Evolutionary conservation across 2,797 vertebrate genomes (phyloP).

Genomic region (Sphenodon punctatus): DNA sequence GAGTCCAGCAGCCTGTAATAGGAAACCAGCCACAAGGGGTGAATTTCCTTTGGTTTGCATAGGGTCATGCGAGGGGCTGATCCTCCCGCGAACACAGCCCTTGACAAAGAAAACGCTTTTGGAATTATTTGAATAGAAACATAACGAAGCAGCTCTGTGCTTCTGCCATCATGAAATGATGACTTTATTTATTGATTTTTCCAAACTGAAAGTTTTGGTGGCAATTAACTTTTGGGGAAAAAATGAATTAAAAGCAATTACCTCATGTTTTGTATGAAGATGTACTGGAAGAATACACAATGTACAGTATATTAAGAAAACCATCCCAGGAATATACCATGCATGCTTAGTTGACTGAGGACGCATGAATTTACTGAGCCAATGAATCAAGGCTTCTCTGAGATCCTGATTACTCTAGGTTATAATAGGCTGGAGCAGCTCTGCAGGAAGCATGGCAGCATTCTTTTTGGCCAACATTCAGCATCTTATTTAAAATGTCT

Average conservation of each 20-base stretch:
- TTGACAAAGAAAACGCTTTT: background rate
- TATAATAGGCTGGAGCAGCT: constrained; percentile 37
- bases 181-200: constrained; percentile 43
- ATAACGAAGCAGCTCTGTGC: background rate
- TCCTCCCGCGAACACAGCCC: background rate
- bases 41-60: too few relatives aligned
- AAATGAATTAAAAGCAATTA: constrained; percentile 30
- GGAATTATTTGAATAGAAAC: background rate
- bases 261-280: constrained; percentile 55
- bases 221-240: constrained; percentile 14
- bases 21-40: too few relatives aligned
- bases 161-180: background rate
- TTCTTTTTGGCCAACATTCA: constrained; percentile 47
- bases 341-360: constrained; percentile 36
- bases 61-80: background rate
- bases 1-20: too few relatives aligned
- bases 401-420: constrained; percentile 32
- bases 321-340: constrained; percentile 56
- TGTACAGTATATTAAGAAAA: constrained; percentile 41
- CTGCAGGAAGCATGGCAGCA: constrained; percentile 5
- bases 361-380: constrained; percentile 5
- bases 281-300: constrained; percentile 34
- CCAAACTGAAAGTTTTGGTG: constrained; percentile 29
- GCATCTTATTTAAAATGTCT: constrained; percentile 32
- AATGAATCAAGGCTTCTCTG: constrained; percentile 41